These are phyloP conservation scores for Acholoe squamosa DNA, from an alignment of 2,888 invertebrate genomes.

Conservation along the genomic window DNA sequence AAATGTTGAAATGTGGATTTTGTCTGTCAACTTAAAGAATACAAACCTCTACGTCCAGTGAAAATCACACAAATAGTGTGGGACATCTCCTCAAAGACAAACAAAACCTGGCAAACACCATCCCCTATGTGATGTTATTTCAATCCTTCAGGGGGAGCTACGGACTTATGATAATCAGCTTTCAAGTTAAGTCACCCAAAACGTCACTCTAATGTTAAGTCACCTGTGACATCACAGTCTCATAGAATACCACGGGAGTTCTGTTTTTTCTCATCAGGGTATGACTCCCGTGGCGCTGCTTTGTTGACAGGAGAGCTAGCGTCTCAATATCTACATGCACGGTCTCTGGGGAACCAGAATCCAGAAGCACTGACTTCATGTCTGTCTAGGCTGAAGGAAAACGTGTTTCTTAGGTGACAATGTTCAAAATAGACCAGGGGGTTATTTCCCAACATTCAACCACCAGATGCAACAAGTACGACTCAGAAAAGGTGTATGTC, in stretches of 20 bases:
- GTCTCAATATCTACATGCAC: not conserved
- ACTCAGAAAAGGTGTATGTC: too few species aligned
- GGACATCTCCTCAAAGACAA: not conserved
- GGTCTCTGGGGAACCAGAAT: too few species aligned
- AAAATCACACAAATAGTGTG: not conserved
- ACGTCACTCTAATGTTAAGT: not conserved
- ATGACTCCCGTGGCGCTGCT: not conserved
- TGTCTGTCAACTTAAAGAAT: not conserved
- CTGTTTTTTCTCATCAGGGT: slow-evolving; percentile 3
- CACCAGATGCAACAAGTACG: too few species aligned
- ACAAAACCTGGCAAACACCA: not conserved
- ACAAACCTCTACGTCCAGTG: not conserved
- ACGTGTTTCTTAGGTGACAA: too few species aligned
- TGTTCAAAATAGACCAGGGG: too few species aligned
- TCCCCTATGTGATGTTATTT: slow-evolving; percentile 2
- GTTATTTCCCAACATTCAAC: too few species aligned
- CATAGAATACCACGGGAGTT: not conserved
- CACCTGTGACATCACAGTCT: not conserved
- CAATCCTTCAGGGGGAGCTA: not conserved
- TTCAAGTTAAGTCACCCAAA: not conserved
- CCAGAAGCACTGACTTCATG: too few species aligned
- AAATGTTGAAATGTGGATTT: not conserved
- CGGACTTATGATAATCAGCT: not conserved
- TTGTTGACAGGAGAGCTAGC: not conserved
- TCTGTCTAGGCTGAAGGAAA: too few species aligned